phyloP scores from a whole-genome alignment of 2,113 vertebrate genomes.

The Neogale vison region DNA sequence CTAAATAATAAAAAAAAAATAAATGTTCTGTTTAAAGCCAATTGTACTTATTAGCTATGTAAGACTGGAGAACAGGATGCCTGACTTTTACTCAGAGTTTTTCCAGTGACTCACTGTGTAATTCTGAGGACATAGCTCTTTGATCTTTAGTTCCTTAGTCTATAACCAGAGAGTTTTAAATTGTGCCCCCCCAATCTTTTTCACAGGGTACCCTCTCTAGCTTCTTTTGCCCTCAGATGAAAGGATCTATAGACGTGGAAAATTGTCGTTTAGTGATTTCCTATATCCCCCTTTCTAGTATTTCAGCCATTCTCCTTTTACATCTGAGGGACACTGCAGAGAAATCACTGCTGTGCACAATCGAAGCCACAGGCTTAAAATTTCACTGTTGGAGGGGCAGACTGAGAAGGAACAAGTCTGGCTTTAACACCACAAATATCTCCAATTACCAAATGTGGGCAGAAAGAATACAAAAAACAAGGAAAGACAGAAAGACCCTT shows the following conservation, averaged over 20 bases:
- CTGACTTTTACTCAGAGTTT: slow-evolving; percentile 55
- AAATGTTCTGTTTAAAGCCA: slow-evolving; percentile 53
- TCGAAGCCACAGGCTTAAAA: slow-evolving; percentile 70
- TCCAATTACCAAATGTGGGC: slow-evolving; percentile 74
- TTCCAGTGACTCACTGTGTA: slow-evolving; percentile 68
- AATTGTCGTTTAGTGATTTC: slow-evolving; percentile 75
- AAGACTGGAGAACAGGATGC: slow-evolving; percentile 62
- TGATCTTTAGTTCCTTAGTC: slow-evolving; percentile 67
- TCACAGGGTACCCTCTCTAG: slow-evolving; percentile 56
- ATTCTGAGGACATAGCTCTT: slow-evolving; percentile 63
- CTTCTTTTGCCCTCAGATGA: slow-evolving; percentile 68
- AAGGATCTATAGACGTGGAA: slow-evolving; percentile 72
- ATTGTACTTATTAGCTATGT: slow-evolving; percentile 59
- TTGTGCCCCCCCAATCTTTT: background rate
- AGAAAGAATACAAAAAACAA: slow-evolving; percentile 62
- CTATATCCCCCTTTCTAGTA: slow-evolving; percentile 72
- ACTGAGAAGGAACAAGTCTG: slow-evolving; percentile 72
- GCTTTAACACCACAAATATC: slow-evolving; percentile 74
- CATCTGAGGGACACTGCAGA: slow-evolving; percentile 50
- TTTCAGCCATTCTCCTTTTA: slow-evolving; percentile 75
- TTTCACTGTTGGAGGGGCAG: slow-evolving; percentile 67
- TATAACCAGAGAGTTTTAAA: slow-evolving; percentile 67
- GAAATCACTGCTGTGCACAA: slow-evolving; percentile 64
- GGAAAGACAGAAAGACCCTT: slow-evolving; percentile 57
- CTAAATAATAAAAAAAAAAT: slow-evolving; percentile 1